Percentiles rank a stretch among this genome's conserved stretches.
phyloP scores from a whole-genome alignment of 1,140 invertebrate species.

The Acromyrmex charruanus region DNA sequence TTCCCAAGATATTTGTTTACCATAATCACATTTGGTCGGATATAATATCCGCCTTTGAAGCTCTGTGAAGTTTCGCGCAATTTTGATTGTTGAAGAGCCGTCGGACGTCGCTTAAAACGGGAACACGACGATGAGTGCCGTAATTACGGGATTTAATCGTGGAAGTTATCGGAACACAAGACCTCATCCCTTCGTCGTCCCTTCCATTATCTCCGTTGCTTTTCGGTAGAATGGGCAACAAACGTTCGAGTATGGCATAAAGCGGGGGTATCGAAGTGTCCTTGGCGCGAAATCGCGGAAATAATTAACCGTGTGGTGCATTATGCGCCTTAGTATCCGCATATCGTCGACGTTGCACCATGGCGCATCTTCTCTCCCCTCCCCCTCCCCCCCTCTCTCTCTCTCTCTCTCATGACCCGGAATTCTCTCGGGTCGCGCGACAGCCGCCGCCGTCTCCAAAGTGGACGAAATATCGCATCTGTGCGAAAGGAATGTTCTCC shows the following conservation, averaged over 20 bases:
- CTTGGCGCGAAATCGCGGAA: constrained; percentile 71
- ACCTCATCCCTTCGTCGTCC: constrained; percentile 62
- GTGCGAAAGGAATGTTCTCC: constrained; percentile 19
- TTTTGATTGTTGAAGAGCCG: constrained; percentile 35
- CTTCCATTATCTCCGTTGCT: background rate
- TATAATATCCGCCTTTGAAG: constrained; percentile 8
- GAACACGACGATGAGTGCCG: constrained; percentile 63
- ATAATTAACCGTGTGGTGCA: constrained; percentile 79
- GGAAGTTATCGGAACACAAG: constrained; percentile 75
- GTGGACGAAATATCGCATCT: constrained; percentile 43
- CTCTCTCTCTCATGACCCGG: constrained; percentile 43
- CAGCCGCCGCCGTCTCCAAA: background rate
- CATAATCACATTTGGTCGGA: background rate
- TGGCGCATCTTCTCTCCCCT: constrained; percentile 27
- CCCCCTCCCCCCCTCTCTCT: background rate
- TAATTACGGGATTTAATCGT: constrained; percentile 81
- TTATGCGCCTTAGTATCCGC: constrained; percentile 67
- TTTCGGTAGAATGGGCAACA: constrained; percentile 43
- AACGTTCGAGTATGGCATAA: constrained; percentile 22
- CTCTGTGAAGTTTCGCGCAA: constrained; percentile 9
- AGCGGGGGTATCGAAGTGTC: constrained; percentile 59
- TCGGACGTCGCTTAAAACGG: constrained; percentile 32
- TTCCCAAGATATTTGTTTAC: background rate
- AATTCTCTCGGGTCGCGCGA: constrained; percentile 18
- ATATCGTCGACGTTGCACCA: constrained; percentile 29